Evolutionary conservation across 2,797 vertebrate genomes (phyloP), one percentile per base, ranked within the genome.

Genomic region (Clarias laeviceps): DNA sequence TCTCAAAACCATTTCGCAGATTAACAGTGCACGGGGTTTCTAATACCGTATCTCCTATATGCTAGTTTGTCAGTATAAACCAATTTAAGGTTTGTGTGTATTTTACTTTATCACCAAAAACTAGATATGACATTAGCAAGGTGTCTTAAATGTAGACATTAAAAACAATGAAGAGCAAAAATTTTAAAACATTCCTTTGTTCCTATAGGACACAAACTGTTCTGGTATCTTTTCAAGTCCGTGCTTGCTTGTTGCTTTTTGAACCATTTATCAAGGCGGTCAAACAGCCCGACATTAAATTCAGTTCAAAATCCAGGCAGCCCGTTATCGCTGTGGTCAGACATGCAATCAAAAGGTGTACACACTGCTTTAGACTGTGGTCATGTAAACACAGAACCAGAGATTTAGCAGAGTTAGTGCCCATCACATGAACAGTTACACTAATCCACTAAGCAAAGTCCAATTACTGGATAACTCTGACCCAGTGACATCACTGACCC

Each of bases 391-490:
- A 9, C 22, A 34, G 54, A 59, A 5, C 15, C 11, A 56, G 50
- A 74, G 27, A 14, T 24, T 17, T 20, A 40, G 1, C 34, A 8
- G 22, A 5, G 22, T 62, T 40, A 62, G 34, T 40, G 34, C n/a
- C 76, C 11, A 56, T 77, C 54, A 20, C n/a, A 27, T 20, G 57
- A 62, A 79, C 5, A 4, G 22, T 34, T 40, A 79, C 17, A n/a
- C 29, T 61, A 64, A 62, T 79, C 59, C 77, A 62, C 32, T 17
- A 81, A 88, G 72, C 89, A 88, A 93, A 93, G 88, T 85, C 91
- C 91, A 93, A 93, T 94, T 93, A 94, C 87, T 88, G 90, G 90
- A 91, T 93, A 88, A 89, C 91, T 83, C 77, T 89, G 91, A 94
- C 92, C 74, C 29, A 59, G 88, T 93, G 93, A 91, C 77, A 72